Conservation (phyloP, 2,113 vertebrate species). For the Sialia sialis region DNA sequence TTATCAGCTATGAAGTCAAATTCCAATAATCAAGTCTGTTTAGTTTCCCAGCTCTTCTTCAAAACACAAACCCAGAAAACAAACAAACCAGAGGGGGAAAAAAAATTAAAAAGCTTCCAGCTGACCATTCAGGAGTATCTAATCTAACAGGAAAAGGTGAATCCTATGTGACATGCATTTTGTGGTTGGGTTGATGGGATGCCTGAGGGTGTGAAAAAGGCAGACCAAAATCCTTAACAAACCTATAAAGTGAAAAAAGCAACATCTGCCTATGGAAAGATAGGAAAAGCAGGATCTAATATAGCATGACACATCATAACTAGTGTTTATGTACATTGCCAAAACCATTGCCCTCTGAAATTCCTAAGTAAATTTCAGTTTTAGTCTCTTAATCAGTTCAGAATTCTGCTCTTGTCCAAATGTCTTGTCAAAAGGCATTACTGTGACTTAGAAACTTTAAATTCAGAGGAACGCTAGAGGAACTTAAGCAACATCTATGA, state of each 20-base stretch:
- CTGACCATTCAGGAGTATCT: not conserved
- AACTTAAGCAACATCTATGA: not conserved
- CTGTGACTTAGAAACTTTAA: not conserved
- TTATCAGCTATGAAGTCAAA: not conserved
- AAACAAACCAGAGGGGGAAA: not conserved
- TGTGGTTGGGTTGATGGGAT: constrained; percentile 5
- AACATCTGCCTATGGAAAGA: constrained; percentile 50
- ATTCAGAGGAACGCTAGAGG: not conserved
- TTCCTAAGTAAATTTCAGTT: constrained; percentile 34
- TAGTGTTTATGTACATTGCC: constrained; percentile 37
- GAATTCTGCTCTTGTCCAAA: not conserved
- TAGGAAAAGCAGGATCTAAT: constrained; percentile 13
- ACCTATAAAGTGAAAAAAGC: constrained; percentile 10
- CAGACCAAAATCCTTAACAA: constrained; percentile 24
- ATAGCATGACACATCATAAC: constrained; percentile 48
- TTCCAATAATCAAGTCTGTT: not conserved
- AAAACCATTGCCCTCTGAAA: not conserved
- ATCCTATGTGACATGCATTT: constrained; percentile 18
- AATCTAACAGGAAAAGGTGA: constrained; percentile 50
- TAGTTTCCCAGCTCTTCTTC: not conserved
- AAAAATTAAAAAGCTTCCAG: not conserved
- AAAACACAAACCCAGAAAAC: not conserved
- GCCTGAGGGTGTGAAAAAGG: constrained; percentile 28
- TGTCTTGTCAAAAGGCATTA: constrained; percentile 20
- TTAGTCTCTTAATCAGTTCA: constrained; percentile 24